Base-by-base conservation (phyloP, 2,888 invertebrate species). In the Gryllus longicercus region DNA sequence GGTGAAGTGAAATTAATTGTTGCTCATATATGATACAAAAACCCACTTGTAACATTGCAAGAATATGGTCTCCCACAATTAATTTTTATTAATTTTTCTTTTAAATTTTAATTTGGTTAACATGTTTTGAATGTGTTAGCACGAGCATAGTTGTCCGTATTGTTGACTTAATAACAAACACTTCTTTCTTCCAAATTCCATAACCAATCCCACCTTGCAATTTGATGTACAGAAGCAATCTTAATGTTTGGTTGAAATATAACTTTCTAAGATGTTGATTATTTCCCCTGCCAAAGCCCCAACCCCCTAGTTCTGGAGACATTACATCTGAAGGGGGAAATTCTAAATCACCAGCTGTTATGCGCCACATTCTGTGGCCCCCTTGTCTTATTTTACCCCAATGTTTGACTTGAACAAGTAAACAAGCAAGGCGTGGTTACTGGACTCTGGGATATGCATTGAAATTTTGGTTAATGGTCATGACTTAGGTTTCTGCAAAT, bases 271-370 rank as follows among this genome's bases (percentile, higher is more conserved):
- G 14, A 49, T 25, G 50, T 79, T 80, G 74, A 77, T 50, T 76
- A 63, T 79, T 79, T 77, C 82, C 83, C 83, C 82, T 79, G 78
- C 79, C 80, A 80, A 82, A 79, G 77, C 77, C 74, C 80, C 75
- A 75, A 79, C 85, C 84, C 85, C 84, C 84, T 85, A 83, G 85
- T 85, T 85, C 85, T 85, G 85, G 85, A 85, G 85, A 84, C 83
- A 82, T 83, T 83, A 84, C 83, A 84, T 83, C 84, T 84, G 82
- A 81, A 81, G 83, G 83, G 84, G 84, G 81, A 78, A 79, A 49
- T 81, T 79, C 80, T 78, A 81, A 81, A 81, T 80, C 82, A 80
- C 79, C 82, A 79, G 81, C 81, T 78, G 80, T 79, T 77, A 77
- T 75, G 38, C 8, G 79, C 80, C 80, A 80, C 81, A 49, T 50